A percentile compares a stretch with the other conserved stretches of the same genome.
phyloP scores from a whole-genome alignment of 2,113 vertebrate species.

The Thunnus thynnus region DNA sequence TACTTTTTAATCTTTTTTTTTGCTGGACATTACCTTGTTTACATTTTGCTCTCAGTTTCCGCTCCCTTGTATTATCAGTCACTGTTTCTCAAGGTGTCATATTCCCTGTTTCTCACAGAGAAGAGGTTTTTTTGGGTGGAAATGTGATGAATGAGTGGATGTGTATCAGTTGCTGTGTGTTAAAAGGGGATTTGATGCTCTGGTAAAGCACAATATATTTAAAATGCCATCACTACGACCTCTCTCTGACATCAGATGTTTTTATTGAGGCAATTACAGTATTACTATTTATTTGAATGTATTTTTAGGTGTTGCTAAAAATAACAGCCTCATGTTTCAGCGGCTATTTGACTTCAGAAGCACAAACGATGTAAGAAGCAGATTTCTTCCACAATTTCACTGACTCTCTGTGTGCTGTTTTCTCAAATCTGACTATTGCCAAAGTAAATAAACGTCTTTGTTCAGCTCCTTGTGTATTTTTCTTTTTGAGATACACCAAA shows the following conservation, averaged over 20 bases:
- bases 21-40: constrained; percentile 75
- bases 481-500: neutral
- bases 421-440: constrained; percentile 12
- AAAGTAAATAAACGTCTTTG: constrained; percentile 47
- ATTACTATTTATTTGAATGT: constrained; percentile 82
- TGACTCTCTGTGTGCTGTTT: constrained; percentile 22
- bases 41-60: constrained; percentile 73
- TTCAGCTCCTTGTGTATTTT: constrained; percentile 2
- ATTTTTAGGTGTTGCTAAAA: constrained; percentile 28
- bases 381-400: neutral
- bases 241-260: constrained; percentile 48
- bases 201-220: constrained; percentile 41
- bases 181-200: constrained; percentile 58
- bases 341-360: constrained; percentile 38
- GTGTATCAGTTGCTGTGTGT: constrained; percentile 7
- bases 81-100: constrained; percentile 65
- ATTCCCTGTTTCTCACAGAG: constrained; percentile 51
- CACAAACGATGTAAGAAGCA: constrained; percentile 30
- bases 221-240: constrained; percentile 47
- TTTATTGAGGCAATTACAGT: constrained; percentile 37
- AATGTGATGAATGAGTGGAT: constrained; percentile 37
- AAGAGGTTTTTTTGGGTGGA: constrained; percentile 14
- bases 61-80: neutral
- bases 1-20: constrained; percentile 42
- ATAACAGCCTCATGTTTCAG: constrained; percentile 18